A percentile compares a stretch with the other conserved stretches of the same genome.
These are phyloP conservation scores for Prionailurus viverrinus DNA, from an alignment of 2,113 vertebrate species.

Conservation along the genomic window DNA sequence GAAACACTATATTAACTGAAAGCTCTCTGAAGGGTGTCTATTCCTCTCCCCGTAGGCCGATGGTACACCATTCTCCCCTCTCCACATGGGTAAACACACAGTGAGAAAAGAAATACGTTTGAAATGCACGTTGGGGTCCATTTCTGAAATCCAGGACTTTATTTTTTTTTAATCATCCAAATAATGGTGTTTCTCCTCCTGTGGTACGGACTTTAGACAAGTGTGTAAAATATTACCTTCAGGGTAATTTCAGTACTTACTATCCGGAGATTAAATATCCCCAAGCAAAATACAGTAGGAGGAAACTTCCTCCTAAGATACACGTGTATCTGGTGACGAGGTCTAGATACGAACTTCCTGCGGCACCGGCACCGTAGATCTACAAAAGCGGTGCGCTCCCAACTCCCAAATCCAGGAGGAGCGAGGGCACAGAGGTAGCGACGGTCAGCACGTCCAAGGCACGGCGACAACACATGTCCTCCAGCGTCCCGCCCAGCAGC, in stretches of 20 bases:
- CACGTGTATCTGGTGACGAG: not conserved
- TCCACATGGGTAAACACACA: constrained; percentile 23
- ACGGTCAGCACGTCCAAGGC: fast-evolving
- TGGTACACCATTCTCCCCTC: not conserved
- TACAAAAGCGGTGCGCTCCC: not conserved
- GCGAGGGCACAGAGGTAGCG: not conserved
- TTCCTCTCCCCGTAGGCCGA: constrained; percentile 44
- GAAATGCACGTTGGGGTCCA: not conserved
- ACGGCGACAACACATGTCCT: fast-evolving
- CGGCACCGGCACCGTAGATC: no score
- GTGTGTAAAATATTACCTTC: not conserved
- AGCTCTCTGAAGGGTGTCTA: constrained; percentile 60
- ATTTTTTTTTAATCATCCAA: not conserved
- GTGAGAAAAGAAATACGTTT: not conserved
- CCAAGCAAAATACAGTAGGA: not conserved
- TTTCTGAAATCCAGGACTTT: not conserved
- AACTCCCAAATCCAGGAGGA: not conserved
- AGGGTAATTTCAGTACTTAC: not conserved
- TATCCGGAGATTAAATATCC: not conserved
- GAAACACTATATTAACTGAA: not conserved
- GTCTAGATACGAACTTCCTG: not conserved
- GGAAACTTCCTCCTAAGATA: not conserved
- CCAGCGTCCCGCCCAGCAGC: fast-evolving
- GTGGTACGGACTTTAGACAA: not conserved
- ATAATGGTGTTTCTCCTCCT: not conserved